A percentile compares a stretch with the other conserved stretches of the same genome.
These are phyloP conservation scores for Mungos mungo DNA, from an alignment of 2,113 vertebrate genomes.

Conservation along the genomic window DNA sequence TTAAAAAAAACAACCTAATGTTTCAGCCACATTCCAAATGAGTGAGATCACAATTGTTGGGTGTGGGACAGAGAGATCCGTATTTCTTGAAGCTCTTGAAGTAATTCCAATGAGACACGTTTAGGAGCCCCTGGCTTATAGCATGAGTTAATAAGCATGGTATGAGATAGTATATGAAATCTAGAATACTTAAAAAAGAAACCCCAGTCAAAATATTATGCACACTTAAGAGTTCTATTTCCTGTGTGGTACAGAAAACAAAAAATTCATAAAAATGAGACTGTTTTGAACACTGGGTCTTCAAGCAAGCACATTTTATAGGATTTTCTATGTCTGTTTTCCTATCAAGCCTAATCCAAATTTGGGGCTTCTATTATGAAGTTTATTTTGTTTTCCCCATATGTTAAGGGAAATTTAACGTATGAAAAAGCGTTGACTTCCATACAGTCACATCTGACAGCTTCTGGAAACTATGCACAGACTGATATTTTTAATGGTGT, in stretches of 20 bases:
- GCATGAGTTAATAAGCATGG: not conserved
- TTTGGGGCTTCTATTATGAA: not conserved
- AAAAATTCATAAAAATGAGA: slow-evolving; percentile 9
- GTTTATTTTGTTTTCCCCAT: not conserved
- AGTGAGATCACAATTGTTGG: not conserved
- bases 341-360: not conserved
- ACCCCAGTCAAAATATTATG: not conserved
- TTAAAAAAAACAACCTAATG: not conserved
- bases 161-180: not conserved
- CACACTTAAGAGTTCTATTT: slow-evolving; percentile 42
- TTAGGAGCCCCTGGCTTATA: not conserved
- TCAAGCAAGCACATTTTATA: not conserved
- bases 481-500: not conserved
- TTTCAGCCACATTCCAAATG: slow-evolving; percentile 35
- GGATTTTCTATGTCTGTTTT: not conserved
- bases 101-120: not conserved
- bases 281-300: slow-evolving; percentile 12
- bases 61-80: not conserved
- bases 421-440: not conserved
- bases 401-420: not conserved
- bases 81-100: not conserved
- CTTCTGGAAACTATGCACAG: not conserved
- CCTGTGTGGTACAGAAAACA: not conserved
- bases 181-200: not conserved
- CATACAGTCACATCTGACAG: not conserved